Conservation (phyloP, 2,888 invertebrate genomes). For the Thecophora atra region DNA sequence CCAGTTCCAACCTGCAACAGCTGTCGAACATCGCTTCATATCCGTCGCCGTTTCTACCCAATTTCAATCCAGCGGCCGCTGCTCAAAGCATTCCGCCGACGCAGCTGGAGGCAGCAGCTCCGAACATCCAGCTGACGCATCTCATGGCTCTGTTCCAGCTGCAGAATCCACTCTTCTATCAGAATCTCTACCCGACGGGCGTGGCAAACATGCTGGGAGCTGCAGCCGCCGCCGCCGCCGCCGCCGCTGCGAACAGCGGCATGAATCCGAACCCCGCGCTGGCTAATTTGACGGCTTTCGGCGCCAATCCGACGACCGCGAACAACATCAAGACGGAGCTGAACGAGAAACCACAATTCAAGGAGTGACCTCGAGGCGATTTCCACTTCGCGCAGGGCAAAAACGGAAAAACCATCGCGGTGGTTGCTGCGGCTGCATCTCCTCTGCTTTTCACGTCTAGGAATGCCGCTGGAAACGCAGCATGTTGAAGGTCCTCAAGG, state of each 20-base stretch:
- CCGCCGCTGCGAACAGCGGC: conserved; percentile 36
- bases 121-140: conserved; percentile 62
- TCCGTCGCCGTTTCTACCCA: conserved; percentile 52
- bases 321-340: conserved; percentile 54
- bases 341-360: conserved; percentile 53
- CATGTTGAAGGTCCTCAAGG: conserved; percentile 1
- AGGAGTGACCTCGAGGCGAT: conserved; percentile 46
- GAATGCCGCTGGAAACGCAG: background rate
- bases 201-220: conserved; percentile 46
- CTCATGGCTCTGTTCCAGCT: conserved; percentile 63
- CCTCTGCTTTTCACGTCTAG: too few species aligned
- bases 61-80: conserved; percentile 46
- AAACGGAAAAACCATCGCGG: background rate
- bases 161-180: conserved; percentile 64
- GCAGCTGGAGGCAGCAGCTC: conserved; percentile 52
- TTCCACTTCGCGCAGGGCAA: background rate
- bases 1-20: background rate
- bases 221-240: conserved; percentile 41
- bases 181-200: conserved; percentile 61
- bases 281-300: conserved; percentile 53
- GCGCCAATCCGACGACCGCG: conserved; percentile 50
- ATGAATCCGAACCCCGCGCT: conserved; percentile 45
- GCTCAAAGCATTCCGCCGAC: conserved; percentile 42
- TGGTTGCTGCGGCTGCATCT: too few species aligned
- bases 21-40: conserved; percentile 43